These are phyloP conservation scores for Actinostola sp. DNA, from an alignment of 92 coral and sea anemone species.

Conservation along the genomic window DNA sequence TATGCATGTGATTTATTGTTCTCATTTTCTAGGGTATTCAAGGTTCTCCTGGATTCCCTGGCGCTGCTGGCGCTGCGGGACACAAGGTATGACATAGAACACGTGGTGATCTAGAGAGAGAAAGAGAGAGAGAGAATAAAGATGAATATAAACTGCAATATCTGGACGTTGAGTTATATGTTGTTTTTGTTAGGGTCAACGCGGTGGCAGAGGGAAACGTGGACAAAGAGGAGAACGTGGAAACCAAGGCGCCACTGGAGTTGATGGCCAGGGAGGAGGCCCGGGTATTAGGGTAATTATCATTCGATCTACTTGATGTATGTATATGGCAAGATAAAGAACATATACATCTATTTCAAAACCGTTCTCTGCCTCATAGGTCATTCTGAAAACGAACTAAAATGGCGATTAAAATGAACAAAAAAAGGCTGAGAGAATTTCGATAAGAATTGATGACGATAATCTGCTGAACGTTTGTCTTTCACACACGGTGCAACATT, in stretches of 20 bases:
- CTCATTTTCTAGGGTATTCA: constrained; percentile 55
- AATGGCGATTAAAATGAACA: no score
- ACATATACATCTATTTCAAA: no score
- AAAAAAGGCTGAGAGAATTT: no score
- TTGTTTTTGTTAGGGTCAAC: constrained; percentile 44
- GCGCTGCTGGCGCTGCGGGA: constrained; percentile 67
- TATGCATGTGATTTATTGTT: neutral
- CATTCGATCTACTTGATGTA: neutral
- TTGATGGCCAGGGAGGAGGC: constrained; percentile 34
- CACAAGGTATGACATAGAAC: constrained; percentile 69
- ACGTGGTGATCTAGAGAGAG: no score
- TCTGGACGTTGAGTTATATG: neutral
- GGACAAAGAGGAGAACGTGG: constrained; percentile 65
- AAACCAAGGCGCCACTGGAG: constrained; percentile 41
- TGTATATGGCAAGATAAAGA: no score
- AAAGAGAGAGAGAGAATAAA: no score
- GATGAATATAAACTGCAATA: neutral
- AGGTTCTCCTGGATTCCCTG: constrained; percentile 68
- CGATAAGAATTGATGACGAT: no score
- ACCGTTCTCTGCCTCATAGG: no score
- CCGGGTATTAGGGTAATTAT: constrained; percentile 26
- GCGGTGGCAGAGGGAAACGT: constrained; percentile 50
- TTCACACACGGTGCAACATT: no score
- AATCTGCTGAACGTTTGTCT: no score
- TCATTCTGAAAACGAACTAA: no score